Base-by-base conservation (phyloP, 1,140 invertebrate genomes). In the Triops longicaudatus region DNA sequence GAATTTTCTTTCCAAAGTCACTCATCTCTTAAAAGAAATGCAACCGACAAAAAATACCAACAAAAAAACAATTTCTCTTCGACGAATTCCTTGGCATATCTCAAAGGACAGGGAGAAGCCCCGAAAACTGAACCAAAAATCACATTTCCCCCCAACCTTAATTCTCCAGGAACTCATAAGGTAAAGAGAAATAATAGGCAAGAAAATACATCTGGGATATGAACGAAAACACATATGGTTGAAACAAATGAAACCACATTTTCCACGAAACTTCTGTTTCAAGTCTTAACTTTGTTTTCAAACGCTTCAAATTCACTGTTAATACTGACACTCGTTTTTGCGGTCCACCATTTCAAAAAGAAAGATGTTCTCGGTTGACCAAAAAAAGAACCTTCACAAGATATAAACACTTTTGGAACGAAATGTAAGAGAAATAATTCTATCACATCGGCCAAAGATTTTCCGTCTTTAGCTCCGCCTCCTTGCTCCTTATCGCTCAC, bases 351-450 rank as follows among this genome's bases (percentile, higher is more conserved):
- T 37, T 7, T 2, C 31, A 37, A 37, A 37, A 4, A 37, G 7
- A 37, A 37, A 37, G 12, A 74, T 74, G 73, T 6, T 41, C 22
- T 42, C 2, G 31, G 31, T 37, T 2, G 31, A 37, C 31, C 31
- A n/a, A 63, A 44, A 44, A 44, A 63, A 63, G n/a, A 7, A 63
- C 10, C 22, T 17, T 17, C 14, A 63, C 4, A 63, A 63, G 50
- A 63, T 4, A 22, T 63, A 22, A 22, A 63, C 22, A 63, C 14
- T 6, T 22, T 6, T 22, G 50, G 50, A 63, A 63, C 50, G 10
- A 63, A 63, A 63, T 63, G 50, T 5, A 63, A 63, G n/a, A 63
- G n/a, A 63, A 63, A 63, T n/a, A 63, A 63, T 63, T 17, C 50
- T 22, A 22, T 63, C 50, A 63, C 50, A 63, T 63, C 50, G 5